Evolutionary conservation across 2,888 invertebrate species (phyloP).

Genomic region (Keiferia lycopersicella): DNA sequence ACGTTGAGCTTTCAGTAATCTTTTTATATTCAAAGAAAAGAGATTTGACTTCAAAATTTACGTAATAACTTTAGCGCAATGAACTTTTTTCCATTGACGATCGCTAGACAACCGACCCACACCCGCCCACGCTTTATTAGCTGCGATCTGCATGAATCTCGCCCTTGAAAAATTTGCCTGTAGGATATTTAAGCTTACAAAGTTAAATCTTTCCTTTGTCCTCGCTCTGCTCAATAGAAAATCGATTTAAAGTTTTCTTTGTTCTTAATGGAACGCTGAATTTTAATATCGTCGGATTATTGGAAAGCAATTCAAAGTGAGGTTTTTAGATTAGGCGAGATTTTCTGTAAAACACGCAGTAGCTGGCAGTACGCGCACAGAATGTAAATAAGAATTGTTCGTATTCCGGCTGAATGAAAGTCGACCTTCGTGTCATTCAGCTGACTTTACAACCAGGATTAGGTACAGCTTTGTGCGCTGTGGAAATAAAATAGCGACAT

Average conservation of each 20-base stretch:
- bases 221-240: background rate
- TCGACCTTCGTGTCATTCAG: slow-evolving; percentile 23
- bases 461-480: background rate
- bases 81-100: background rate
- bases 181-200: background rate
- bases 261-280: background rate
- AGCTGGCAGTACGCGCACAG: background rate
- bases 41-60: no score
- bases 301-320: background rate
- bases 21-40: no score
- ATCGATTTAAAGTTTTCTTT: background rate
- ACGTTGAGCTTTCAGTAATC: no score
- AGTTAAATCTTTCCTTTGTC: background rate
- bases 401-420: background rate
- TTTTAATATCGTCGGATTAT: background rate
- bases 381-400: background rate
- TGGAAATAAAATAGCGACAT: background rate
- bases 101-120: background rate
- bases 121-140: slow-evolving; percentile 8
- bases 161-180: background rate
- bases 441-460: background rate
- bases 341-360: background rate
- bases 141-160: background rate
- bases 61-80: no score
- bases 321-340: background rate